Evolutionary conservation across 2,113 vertebrate species (phyloP), one percentile per base, ranked within the genome.

Genomic region (Alexandromys fortis): DNA sequence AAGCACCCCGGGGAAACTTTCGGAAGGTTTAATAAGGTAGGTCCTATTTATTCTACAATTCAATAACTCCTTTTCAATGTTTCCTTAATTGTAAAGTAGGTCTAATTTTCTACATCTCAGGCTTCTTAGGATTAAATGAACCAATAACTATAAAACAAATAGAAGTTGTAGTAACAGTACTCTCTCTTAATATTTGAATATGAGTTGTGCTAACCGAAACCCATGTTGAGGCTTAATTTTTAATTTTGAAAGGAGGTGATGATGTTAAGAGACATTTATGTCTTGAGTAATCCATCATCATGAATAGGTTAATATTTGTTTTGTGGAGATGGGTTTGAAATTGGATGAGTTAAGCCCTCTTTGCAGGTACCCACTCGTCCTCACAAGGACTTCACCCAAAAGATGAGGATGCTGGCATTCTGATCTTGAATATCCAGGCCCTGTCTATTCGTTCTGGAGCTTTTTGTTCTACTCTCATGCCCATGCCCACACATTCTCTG

Each of bases 81-180:
- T 94, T 94, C 86, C 28, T 82, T 77, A 73, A 61, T 33, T 30
- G 19, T 85, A 28, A 63, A 79, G 68, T 63, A 14, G 16, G 94
- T 38, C 61, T 95, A 86, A 68, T 82, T 68, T 12, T 65, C 42
- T 83, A 30, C 7, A 65, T 95, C 3, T 63, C 4, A 76, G 3
- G 86, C 65, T 42, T 82, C 7, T 86, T 92, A 26, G 7, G 61
- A 93, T 75, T 94, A 86, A 91, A 78, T 77, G 55, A 73, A 3
- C 86, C 86, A 75, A 30, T 82, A 89, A 88, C 30, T 49, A 12
- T 90, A 76, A 95, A 85, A 89, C 11, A 89, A 72, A 63, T 58
- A 90, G 30, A 90, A 45, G 26, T 87, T 70, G 0, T 10, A 78
- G 47, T 90, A 90, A 70, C 19, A 19, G 47, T 55, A 24, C 3